phyloP scores from a whole-genome alignment of 2,888 invertebrate genomes.

The Clusia tigrina region DNA sequence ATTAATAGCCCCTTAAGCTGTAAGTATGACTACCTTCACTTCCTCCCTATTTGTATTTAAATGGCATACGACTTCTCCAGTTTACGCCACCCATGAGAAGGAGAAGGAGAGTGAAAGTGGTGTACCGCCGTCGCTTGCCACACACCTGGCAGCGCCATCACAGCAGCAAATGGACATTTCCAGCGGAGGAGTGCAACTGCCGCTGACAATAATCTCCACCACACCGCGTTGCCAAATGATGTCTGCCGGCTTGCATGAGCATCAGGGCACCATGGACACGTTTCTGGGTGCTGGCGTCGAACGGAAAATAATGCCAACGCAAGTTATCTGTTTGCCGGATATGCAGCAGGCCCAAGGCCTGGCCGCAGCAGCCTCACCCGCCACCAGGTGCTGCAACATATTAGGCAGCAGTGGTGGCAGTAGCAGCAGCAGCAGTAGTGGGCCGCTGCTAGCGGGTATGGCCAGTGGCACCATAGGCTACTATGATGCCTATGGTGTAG shows the following conservation, averaged over 20 bases:
- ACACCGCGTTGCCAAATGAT: conserved; percentile 57
- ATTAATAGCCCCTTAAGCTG: conserved; percentile 63
- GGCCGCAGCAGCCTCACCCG: conserved; percentile 46
- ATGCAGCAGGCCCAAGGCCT: conserved; percentile 34
- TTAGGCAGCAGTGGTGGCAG: conserved; percentile 43
- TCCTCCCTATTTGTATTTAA: not conserved
- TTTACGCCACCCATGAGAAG: conserved; percentile 63
- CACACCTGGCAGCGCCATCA: not conserved
- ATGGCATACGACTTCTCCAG: conserved; percentile 41
- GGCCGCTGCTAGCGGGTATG: conserved; percentile 33
- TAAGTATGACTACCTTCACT: conserved; percentile 48
- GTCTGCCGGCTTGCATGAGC: conserved; percentile 27
- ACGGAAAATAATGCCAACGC: conserved; percentile 26
- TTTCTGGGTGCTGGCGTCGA: conserved; percentile 42
- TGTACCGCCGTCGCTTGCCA: conserved; percentile 38
- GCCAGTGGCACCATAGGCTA: conserved; percentile 43
- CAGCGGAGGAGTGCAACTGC: conserved; percentile 47
- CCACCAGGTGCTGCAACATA: conserved; percentile 59
- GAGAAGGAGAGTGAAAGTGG: conserved; percentile 62
- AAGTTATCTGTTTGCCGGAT: conserved; percentile 33
- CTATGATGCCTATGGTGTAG: conserved; percentile 53
- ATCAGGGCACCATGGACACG: conserved; percentile 43
- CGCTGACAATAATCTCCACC: conserved; percentile 61
- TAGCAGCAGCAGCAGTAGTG: conserved; percentile 8
- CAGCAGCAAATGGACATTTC: conserved; percentile 36